These are phyloP conservation scores for Drosophila paulistorum DNA, from an alignment of 1,140 invertebrate genomes.

Conservation along the genomic window DNA sequence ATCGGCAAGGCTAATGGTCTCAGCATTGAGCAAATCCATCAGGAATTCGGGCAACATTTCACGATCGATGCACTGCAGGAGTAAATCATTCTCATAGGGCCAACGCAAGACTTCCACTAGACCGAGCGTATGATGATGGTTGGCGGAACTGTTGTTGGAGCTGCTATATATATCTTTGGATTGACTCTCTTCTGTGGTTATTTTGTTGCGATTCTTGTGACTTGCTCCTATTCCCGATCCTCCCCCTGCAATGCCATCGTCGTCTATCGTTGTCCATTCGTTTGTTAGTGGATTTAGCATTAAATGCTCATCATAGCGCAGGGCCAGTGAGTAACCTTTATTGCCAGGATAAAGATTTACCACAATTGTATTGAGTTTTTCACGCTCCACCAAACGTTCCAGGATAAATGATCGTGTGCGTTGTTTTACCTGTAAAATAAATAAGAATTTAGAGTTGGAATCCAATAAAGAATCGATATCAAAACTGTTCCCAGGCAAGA, in stretches of 20 bases:
- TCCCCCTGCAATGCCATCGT: conserved; percentile 4
- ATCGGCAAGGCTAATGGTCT: conserved; percentile 84
- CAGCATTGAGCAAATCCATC: conserved; percentile 91
- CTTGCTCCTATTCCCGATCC: conserved; percentile 14
- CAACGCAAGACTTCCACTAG: conserved; percentile 89
- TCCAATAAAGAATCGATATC: neutral
- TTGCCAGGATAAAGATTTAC: conserved; percentile 95
- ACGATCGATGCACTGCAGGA: conserved; percentile 91
- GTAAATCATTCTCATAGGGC: conserved; percentile 90
- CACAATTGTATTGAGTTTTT: conserved; percentile 94
- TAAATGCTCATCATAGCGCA: conserved; percentile 85
- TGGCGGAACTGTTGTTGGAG: conserved; percentile 13
- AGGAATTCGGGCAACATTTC: conserved; percentile 94
- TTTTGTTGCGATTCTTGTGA: conserved; percentile 55
- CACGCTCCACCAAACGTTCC: conserved; percentile 92
- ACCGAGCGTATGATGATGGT: conserved; percentile 75
- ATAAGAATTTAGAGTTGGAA: neutral
- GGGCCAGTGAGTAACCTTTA: conserved; percentile 94
- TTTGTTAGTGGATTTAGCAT: conserved; percentile 64
- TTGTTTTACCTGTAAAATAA: conserved; percentile 68
- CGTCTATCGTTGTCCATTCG: conserved; percentile 50
- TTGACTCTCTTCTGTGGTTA: conserved; percentile 35
- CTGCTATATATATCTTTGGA: conserved; percentile 36
- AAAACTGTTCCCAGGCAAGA: neutral
- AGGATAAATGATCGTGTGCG: conserved; percentile 88